Evolutionary conservation across 2,797 vertebrate genomes (phyloP), one percentile per base, ranked within the genome.

Genomic region (Synaphobranchus kaupii): DNA sequence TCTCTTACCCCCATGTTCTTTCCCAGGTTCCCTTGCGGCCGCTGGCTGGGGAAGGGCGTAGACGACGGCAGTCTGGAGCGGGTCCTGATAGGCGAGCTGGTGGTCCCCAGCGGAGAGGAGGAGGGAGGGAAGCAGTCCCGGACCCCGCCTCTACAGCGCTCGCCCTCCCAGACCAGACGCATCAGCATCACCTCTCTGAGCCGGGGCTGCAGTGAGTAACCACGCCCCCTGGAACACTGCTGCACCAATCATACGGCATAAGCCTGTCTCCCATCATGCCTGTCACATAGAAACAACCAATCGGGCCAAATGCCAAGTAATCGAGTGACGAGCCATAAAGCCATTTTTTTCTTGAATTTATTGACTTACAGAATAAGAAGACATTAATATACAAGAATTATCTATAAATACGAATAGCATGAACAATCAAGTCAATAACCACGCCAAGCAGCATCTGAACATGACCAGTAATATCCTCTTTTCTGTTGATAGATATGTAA

Each of bases 51-150:
- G 1, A 99, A 97, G 89, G 98, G 99, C 0, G 95, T 99, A 0
- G 99, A 98, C 0, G 98, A 99, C 0, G 98, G 98, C 90, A 99
- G 98, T 90, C 92, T 99, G 91, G 98, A 99, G 89, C 92, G 99
- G 83, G 96, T 99, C 47, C 97, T 99, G 25, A 99, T 99, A 17
- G 99, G 98, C 80, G 98, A 99, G 90, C 90, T 99, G 92, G 95
- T 99, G 91, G 94, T 95, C 20, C 95, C 97, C 17, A 93, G 92
- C 0, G 95, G 92, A 0, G 98, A 99, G 0, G 98, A 99, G 52
- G 98, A 99, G 83, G 93, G 96, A 87, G 96, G 95, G 0, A 96
- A 96, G 92, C 97, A 97, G 91, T 96, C 98, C 60, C 97, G 97
- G 85, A 99, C 98, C 3, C 98, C 98, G 0, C 98, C 98, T 0